Base-by-base conservation (phyloP, 2,797 vertebrate genomes). In the Characodon lateralis region DNA sequence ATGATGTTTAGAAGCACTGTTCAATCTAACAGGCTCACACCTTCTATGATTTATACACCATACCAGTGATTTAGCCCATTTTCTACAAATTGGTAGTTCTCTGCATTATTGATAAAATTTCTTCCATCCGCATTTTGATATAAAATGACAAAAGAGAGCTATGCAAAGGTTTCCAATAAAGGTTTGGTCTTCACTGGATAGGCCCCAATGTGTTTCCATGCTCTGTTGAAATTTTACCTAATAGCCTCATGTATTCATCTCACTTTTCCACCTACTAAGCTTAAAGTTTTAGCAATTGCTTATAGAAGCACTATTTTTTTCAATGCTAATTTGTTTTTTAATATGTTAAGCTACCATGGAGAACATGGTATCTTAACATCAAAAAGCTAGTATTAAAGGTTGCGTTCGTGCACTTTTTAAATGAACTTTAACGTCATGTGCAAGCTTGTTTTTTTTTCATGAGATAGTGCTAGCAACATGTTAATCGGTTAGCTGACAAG, bases 21-120 rank as follows among this genome's bases (percentile, higher is more conserved):
- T 76, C 50, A 46, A 22, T 82, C 50, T 73, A 81, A 83, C 80
- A 80, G 77, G 82, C 77, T 86, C 51, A 76, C 72, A 56, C 71
- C 77, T 75, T 80, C 48, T 63, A 53, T 72, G 59, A 74, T 68
- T 72, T 12, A 76, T 81, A 26, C 66, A 81, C 55, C 78, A 71
- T 80, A 76, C 81, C 76, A 78, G 81, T 72, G 71, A 78, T 84
- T 87, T 51, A 51, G 77, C 73, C 24, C 26, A 41, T 56, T 73
- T 41, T 70, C 71, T 78, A 35, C 39, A 81, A 76, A 77, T 77
- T 50, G 68, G 48, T 31, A 61, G 39, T 85, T 63, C 58, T 74
- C 71, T 3, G 43, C 26, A 43, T 51, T 41, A 41, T n/a, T 73
- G n/a, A 51, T 0, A 1, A 56, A 1, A 56, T 22, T 65, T 26